These are phyloP conservation scores for Sinohyriopsis cumingii DNA, from an alignment of 2,888 invertebrate genomes.

Conservation along the genomic window DNA sequence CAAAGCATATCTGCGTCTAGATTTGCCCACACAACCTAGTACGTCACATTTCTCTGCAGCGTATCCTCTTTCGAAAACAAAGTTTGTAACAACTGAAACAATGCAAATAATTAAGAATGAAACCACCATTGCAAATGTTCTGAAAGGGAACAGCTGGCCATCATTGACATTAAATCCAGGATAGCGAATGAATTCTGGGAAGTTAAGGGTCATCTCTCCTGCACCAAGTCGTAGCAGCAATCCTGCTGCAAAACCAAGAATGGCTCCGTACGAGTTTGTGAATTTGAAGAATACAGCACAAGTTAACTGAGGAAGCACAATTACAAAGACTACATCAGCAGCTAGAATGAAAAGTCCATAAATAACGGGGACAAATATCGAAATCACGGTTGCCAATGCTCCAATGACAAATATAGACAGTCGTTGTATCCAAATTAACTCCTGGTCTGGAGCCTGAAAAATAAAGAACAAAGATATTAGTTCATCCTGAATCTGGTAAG, in stretches of 20 bases:
- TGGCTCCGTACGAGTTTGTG: slow-evolving; percentile 58
- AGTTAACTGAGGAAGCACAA: slow-evolving; percentile 63
- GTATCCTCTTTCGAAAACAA: slow-evolving; percentile 15
- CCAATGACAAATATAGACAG: slow-evolving; percentile 48
- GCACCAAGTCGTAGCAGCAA: slow-evolving; percentile 85
- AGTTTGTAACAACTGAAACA: slow-evolving; percentile 38
- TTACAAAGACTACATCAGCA: slow-evolving; percentile 65
- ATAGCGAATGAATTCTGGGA: slow-evolving; percentile 88
- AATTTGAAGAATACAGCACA: slow-evolving; percentile 50
- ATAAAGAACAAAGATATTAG: not conserved
- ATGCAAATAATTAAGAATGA: slow-evolving; percentile 73
- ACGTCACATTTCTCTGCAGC: slow-evolving; percentile 12
- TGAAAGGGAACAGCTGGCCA: slow-evolving; percentile 92
- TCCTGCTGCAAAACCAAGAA: slow-evolving; percentile 79
- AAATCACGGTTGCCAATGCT: slow-evolving; percentile 46
- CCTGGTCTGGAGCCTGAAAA: slow-evolving; percentile 50
- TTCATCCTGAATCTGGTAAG: not conserved
- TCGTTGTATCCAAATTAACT: slow-evolving; percentile 54
- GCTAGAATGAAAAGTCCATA: slow-evolving; percentile 61
- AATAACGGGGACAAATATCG: slow-evolving; percentile 51
- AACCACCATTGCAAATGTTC: slow-evolving; percentile 92
- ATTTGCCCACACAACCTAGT: not conserved
- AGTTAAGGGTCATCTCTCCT: slow-evolving; percentile 87
- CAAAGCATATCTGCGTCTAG: no score
- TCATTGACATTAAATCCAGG: slow-evolving; percentile 79